Evolutionary conservation across 2,888 invertebrate species (phyloP).

Genomic region (Aspidapion aeneum): DNA sequence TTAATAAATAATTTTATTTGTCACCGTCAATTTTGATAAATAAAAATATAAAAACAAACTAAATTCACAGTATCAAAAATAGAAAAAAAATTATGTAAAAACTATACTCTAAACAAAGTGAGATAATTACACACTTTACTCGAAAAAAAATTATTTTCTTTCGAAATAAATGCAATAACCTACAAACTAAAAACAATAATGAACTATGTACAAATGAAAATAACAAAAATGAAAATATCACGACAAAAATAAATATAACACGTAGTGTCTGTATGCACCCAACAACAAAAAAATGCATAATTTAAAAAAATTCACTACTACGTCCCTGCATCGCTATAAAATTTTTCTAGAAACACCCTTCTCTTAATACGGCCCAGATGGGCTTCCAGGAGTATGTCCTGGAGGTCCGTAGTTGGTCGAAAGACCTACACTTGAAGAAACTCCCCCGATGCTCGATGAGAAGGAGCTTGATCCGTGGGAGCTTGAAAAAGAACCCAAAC

Average conservation of each 20-base stretch:
- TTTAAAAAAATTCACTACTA: neutral
- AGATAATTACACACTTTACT: no score
- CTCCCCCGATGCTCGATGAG: slow-evolving; percentile 21
- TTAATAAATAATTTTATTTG: slow-evolving; percentile 1
- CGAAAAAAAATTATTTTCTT: neutral
- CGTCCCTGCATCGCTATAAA: slow-evolving; percentile 19
- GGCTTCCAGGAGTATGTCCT: slow-evolving; percentile 39
- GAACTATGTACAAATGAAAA: slow-evolving; percentile 1
- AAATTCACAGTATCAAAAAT: neutral
- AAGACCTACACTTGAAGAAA: slow-evolving; percentile 20
- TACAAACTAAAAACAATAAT: neutral
- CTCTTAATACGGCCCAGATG: slow-evolving; percentile 23
- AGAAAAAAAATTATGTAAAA: no score
- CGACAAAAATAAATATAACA: neutral
- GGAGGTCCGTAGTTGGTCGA: slow-evolving; percentile 42
- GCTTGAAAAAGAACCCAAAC: neutral
- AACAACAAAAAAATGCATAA: neutral
- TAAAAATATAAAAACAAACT: neutral
- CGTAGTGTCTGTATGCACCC: neutral
- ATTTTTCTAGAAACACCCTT: neutral
- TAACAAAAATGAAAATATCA: neutral
- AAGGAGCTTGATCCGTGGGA: slow-evolving; percentile 13
- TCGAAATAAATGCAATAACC: neutral
- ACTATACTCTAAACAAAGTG: no score
- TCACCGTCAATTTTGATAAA: neutral